Evolutionary conservation across 2,888 invertebrate genomes (phyloP).

Genomic region (Pseudeuparius sepicola): DNA sequence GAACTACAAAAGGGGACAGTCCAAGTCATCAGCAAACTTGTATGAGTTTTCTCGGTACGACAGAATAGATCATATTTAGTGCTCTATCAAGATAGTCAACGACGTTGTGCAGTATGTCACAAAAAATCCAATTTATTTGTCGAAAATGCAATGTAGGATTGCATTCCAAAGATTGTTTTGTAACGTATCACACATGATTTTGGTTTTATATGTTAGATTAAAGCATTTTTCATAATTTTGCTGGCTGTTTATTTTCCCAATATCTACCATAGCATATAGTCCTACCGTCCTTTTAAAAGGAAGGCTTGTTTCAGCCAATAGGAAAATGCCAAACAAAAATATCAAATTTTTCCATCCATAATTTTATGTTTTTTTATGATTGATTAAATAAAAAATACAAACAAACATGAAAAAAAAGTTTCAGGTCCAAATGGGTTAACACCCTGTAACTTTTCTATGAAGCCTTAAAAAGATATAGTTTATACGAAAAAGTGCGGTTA

Average conservation of each 20-base stretch:
- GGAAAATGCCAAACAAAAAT: too few relatives aligned
- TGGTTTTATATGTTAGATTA: constrained; percentile 1
- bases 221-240: neutral
- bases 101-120: neutral
- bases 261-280: neutral
- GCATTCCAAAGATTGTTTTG: constrained; percentile 9
- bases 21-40: neutral
- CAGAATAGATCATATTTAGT: constrained; percentile 7
- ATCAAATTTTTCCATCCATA: neutral
- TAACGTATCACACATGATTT: neutral
- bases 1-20: constrained; percentile 6
- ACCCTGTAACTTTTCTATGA: too few relatives aligned
- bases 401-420: neutral
- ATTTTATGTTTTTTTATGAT: neutral
- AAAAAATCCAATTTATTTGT: constrained; percentile 5
- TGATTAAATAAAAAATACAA: constrained; percentile 1
- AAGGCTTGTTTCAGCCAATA: neutral
- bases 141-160: constrained; percentile 3
- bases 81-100: constrained; percentile 5
- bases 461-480: too few relatives aligned
- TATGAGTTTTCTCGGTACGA: constrained; percentile 7
- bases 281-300: constrained; percentile 1
- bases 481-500: too few relatives aligned
- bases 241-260: constrained; percentile 1
- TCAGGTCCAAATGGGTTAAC: constrained; percentile 1